Evolutionary conservation across 2,113 vertebrate species (phyloP), one percentile per base, ranked within the genome.

Genomic region (Lates calcarifer): DNA sequence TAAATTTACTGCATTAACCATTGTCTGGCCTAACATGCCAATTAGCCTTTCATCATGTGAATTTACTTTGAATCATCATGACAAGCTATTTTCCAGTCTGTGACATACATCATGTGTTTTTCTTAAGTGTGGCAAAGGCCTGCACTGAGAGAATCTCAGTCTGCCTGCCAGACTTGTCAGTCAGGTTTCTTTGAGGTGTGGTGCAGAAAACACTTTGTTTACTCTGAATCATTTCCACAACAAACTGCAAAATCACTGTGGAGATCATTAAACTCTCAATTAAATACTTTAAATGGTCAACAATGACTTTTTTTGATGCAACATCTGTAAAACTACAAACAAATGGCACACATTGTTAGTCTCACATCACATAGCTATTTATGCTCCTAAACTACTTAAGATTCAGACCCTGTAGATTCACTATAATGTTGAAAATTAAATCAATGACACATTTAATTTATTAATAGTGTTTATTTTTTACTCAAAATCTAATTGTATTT

Each of bases 101-200:
- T 20, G 26, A 11, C 0, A 4, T 6, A 26, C 2, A 14, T 12
- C 0, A 12, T 55, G 39, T 0, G 4, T 6, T 10, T 53, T 9
- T 49, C 2, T 37, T 0, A 51, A 61, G n/a, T 8, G 37, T 24
- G 28, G 28, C 0, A 1, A 29, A 67, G 22, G 26, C 13, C 35
- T 17, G 3, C 1, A 5, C 2, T 15, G 76, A 73, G 76, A 73
- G 74, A 93, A 90, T 91, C 67, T 90, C 39, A 91, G 71, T 61
- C 26, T 39, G 68, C 88, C 22, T 1, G 89, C 81, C 47, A 0
- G 62, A 83, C 92, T 57, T 3, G 90, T 73, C 58, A 8, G 22
- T 87, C 91, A n/a, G 57, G 92, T 90, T 87, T 55, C 0, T 11
- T 41, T 12, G 29, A 85, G 90, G 89, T 83, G 87, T 2, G 63